Evolutionary conservation across 2,888 invertebrate genomes (phyloP), one percentile per base, ranked within the genome.

Genomic region (Euclidia mi): DNA sequence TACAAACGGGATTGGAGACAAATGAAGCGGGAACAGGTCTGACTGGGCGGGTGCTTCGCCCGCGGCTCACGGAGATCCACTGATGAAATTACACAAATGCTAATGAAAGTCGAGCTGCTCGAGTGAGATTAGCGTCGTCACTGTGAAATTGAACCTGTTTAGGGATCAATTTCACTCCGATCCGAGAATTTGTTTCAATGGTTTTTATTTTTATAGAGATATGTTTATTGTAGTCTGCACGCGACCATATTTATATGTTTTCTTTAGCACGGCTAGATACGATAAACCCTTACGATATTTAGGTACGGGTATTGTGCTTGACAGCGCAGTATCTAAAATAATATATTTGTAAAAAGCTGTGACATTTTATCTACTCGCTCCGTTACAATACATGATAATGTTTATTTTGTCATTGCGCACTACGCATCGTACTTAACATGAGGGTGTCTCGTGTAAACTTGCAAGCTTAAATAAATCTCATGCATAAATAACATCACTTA

Each of bases 41-140:
- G 56, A 42, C 48, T 48, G 51, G 53, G 38, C 55, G 61, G 68
- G 53, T 68, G 64, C 67, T 71, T 58, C 38, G 68, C 63, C 64
- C 68, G 63, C 56, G 71, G 79, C 79, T 56, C 58, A 47, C 52
- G 53, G 51, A 81, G 85, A 81, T 83, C 80, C 76, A 63, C 82
- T 86, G 88, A 89, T 90, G 88, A 90, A 90, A 91, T 91, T 91
- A 89, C 88, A 88, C 86, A 87, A 92, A 91, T 89, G 88, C 85
- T 91, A 92, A 91, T 92, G 89, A 90, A 91, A 89, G 82, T 83
- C 78, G 82, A 78, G 82, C 83, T 87, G 82, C 84, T 85, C 73
- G 68, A 68, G 76, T 76, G 71, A 88, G 87, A 90, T 91, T 90
- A 91, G 87, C 88, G 83, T 81, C 81, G 80, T 85, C 76, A 69